Conservation (phyloP, 2,888 invertebrate genomes). For the Platerodrilus igneus region DNA sequence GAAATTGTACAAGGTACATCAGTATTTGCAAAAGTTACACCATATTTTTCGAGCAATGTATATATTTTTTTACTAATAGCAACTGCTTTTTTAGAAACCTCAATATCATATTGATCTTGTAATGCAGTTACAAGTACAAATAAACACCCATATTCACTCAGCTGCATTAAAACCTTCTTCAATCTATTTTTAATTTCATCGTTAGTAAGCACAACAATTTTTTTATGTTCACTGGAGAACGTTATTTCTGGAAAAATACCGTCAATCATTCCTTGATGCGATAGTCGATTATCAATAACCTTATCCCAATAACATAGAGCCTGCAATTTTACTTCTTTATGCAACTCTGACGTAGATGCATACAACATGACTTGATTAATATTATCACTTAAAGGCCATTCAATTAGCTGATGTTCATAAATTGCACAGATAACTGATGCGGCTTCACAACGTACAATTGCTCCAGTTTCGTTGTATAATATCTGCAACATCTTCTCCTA, state of each 20-base stretch:
- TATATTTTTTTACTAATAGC: slow-evolving; percentile 53
- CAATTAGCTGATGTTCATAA: slow-evolving; percentile 61
- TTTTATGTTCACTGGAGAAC: slow-evolving; percentile 71
- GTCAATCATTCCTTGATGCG: slow-evolving; percentile 79
- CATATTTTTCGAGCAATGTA: slow-evolving; percentile 54
- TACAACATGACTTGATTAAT: slow-evolving; percentile 63
- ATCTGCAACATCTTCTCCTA: slow-evolving; percentile 54
- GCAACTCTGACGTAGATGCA: slow-evolving; percentile 65
- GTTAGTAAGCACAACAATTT: slow-evolving; percentile 69
- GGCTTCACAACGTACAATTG: slow-evolving; percentile 71
- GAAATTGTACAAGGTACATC: no score
- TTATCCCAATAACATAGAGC: slow-evolving; percentile 69
- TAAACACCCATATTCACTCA: slow-evolving; percentile 66
- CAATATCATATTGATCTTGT: slow-evolving; percentile 65
- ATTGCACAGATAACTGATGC: slow-evolving; percentile 62
- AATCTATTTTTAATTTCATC: slow-evolving; percentile 62
- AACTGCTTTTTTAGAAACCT: slow-evolving; percentile 63
- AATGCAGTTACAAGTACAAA: slow-evolving; percentile 64
- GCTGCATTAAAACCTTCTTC: slow-evolving; percentile 54
- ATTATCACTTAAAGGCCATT: slow-evolving; percentile 50
- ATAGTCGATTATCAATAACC: slow-evolving; percentile 60
- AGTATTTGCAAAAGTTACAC: slow-evolving; percentile 45
- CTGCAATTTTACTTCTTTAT: slow-evolving; percentile 77
- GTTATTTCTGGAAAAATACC: slow-evolving; percentile 73
- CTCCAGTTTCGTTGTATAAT: slow-evolving; percentile 66